Conservation (phyloP, 2,888 invertebrate genomes). For the Euzetes globulus region DNA sequence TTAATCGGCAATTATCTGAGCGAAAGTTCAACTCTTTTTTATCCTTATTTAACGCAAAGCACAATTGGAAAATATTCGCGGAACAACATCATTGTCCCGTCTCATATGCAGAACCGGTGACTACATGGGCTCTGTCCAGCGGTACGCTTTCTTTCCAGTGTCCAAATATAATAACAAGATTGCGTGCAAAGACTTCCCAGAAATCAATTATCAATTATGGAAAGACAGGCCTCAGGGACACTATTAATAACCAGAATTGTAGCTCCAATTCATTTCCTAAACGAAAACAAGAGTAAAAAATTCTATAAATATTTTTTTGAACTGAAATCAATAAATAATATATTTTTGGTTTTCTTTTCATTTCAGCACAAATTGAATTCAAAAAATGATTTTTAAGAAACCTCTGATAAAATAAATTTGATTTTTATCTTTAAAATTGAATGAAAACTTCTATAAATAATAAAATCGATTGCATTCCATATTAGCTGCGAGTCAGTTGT, state of each 20-base stretch:
- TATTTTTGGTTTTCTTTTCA: background rate
- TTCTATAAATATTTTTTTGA: no score
- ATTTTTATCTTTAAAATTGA: background rate
- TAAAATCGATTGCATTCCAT: background rate
- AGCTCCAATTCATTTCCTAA: no score
- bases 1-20: background rate
- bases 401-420: background rate
- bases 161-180: background rate
- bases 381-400: background rate
- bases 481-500: background rate
- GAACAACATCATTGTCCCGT: constrained; percentile 32
- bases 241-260: no score
- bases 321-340: background rate
- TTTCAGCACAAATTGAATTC: background rate
- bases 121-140: constrained; percentile 7
- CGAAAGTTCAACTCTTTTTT: background rate
- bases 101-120: constrained; percentile 32
- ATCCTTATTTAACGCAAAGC: background rate
- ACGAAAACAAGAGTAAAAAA: no score
- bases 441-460: background rate
- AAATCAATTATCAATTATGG: constrained; percentile 29
- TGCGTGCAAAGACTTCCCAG: background rate
- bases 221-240: background rate
- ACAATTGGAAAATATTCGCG: constrained; percentile 35
- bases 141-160: constrained; percentile 19